phyloP scores from a whole-genome alignment of 2,888 invertebrate species.

The Ypsolopha sequella region DNA sequence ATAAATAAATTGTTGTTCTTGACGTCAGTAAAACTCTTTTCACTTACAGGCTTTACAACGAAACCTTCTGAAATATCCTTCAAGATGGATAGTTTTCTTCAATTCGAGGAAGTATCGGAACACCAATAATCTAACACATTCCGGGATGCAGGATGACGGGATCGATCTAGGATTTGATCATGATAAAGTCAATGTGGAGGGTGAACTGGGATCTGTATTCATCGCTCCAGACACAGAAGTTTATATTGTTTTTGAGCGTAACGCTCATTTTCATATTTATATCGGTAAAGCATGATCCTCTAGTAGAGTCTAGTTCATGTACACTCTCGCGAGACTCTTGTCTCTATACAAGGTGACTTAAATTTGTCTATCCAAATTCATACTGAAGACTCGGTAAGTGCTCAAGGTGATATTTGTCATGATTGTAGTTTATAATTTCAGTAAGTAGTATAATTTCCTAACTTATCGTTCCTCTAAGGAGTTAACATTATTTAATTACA shows the following conservation, averaged over 20 bases:
- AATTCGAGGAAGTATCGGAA: not conserved
- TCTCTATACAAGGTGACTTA: too few relatives aligned
- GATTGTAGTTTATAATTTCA: too few relatives aligned
- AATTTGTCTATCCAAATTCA: too few relatives aligned
- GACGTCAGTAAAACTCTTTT: not conserved
- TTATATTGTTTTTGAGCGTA: constrained; percentile 6
- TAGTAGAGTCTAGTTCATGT: too few relatives aligned
- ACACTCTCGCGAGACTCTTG: too few relatives aligned
- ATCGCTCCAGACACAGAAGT: constrained; percentile 9
- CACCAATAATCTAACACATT: not conserved
- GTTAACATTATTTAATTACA: too few relatives aligned
- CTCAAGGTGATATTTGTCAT: too few relatives aligned
- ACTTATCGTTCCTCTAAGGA: too few relatives aligned
- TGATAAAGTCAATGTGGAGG: not conserved
- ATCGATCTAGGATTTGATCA: not conserved
- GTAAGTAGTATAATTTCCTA: too few relatives aligned
- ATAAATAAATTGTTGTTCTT: too few relatives aligned
- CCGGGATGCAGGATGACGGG: not conserved
- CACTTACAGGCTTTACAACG: constrained; percentile 9
- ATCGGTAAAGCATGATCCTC: constrained; percentile 6
- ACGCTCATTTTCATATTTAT: constrained; percentile 5
- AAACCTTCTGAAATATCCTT: constrained; percentile 6
- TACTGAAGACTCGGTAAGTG: too few relatives aligned
- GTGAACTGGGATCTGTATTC: not conserved
- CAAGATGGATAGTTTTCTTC: constrained; percentile 11